Evolutionary conservation across 2,113 vertebrate species (phyloP).

Genomic region (Nothocercus nigrocapillus): DNA sequence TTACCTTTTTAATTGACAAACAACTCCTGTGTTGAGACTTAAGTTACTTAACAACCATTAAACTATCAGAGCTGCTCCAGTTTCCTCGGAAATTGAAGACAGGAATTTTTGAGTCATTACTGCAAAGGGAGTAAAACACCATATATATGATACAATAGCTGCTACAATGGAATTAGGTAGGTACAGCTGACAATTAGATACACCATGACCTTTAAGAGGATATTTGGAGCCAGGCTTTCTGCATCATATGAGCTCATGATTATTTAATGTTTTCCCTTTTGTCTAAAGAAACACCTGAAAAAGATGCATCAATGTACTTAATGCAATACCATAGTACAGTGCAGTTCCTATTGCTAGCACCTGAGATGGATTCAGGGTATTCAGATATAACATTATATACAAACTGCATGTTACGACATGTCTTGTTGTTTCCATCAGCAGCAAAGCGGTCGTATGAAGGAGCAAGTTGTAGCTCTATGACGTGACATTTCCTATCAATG

Average conservation of each 20-base stretch:
- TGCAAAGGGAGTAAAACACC: background rate
- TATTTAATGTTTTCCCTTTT: background rate
- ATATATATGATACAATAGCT: background rate
- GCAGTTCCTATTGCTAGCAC: background rate
- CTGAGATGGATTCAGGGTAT: background rate
- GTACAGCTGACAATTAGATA: background rate
- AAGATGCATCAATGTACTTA: background rate
- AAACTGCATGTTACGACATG: background rate
- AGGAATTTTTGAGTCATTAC: background rate
- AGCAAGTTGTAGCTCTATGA: conserved; percentile 8
- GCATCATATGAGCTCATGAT: background rate
- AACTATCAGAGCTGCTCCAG: background rate
- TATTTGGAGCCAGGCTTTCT: background rate
- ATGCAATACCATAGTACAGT: background rate
- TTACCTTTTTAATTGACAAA: background rate
- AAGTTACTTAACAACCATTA: background rate
- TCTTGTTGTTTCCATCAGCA: background rate
- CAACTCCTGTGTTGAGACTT: no score
- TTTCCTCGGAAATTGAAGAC: background rate
- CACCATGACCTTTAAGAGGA: background rate
- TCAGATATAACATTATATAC: background rate
- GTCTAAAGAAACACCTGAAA: background rate
- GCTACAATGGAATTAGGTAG: background rate
- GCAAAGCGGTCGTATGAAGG: background rate
- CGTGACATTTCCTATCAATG: conserved; percentile 26